Evolutionary conservation across 1,140 invertebrate species (phyloP), one percentile per base, ranked within the genome.

Genomic region (Drosophila lini): DNA sequence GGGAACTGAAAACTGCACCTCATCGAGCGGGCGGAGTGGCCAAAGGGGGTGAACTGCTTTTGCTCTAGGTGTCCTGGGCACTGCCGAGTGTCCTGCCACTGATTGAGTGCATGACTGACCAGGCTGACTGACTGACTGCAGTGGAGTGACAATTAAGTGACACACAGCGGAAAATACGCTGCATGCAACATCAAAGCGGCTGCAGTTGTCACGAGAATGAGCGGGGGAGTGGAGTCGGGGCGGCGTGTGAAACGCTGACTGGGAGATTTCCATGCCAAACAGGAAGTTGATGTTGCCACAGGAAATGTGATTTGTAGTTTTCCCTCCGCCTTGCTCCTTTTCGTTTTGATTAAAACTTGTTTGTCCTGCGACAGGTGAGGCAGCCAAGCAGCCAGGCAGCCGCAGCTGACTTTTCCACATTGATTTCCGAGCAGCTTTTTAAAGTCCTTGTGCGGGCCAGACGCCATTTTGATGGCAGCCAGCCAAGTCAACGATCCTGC

Each of bases 261-360:
- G 44, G 83, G 60, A 80, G 83, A 80, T 86, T 88, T 81, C 44
- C 53, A 68, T 67, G 73, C 63, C 56, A 74, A 78, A 82, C 83
- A 86, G 83, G 83, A 86, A 86, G 83, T 86, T 65, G 83, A 77
- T 78, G 64, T 74, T 73, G 65, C 61, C 79, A 86, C 83, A 86
- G 83, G 83, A 86, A 86, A 86, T 86, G 83, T 86, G 83, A 86
- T 86, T 86, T 86, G 83, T 86, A 86, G 75, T 88, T 86, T 86
- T 74, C 60, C 25, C 25, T 63, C 65, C 57, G 28, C 44, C 58
- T 38, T 59, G 47, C 53, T 71, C 59, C 48, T 44, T 62, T 78
- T 64, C 62, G 62, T 78, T 78, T 62, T 60, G 67, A 86, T 82
- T 80, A 81, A 85, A 85, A 77, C 73, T 67, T 82, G 67, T 88